Conservation (phyloP, 2,888 invertebrate species). For the Panopea generosa region DNA sequence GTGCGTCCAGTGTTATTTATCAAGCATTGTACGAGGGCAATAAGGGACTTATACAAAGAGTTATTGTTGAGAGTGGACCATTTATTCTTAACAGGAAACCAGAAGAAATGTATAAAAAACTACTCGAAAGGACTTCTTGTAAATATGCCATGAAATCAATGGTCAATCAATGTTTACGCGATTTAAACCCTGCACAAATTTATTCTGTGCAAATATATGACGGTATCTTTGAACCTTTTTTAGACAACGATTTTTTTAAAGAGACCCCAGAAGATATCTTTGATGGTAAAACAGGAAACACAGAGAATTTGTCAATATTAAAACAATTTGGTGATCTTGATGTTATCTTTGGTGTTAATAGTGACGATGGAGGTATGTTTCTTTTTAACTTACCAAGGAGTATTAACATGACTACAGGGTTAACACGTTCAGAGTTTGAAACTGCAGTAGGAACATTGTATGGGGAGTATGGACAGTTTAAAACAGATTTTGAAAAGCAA, state of each 20-base stretch:
- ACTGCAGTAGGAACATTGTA: no score
- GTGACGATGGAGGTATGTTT: neutral
- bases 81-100: slow-evolving; percentile 12
- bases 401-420: neutral
- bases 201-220: neutral
- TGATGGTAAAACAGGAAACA: neutral
- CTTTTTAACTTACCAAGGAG: neutral
- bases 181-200: neutral
- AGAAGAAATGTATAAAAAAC: neutral
- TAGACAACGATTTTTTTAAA: slow-evolving; percentile 17
- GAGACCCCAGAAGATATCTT: neutral
- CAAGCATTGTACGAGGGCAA: no score
- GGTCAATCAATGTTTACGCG: slow-evolving; percentile 10
- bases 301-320: slow-evolving; percentile 4
- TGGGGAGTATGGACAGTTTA: no score
- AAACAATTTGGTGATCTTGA: slow-evolving; percentile 1
- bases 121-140: slow-evolving; percentile 6
- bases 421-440: neutral
- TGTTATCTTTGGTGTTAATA: slow-evolving; percentile 12
- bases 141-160: neutral
- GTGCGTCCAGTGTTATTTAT: no score
- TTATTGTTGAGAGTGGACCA: no score
- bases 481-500: no score
- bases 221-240: neutral
- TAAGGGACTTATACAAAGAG: no score